phyloP scores from a whole-genome alignment of 2,888 invertebrate genomes.

The Smittia sp. region DNA sequence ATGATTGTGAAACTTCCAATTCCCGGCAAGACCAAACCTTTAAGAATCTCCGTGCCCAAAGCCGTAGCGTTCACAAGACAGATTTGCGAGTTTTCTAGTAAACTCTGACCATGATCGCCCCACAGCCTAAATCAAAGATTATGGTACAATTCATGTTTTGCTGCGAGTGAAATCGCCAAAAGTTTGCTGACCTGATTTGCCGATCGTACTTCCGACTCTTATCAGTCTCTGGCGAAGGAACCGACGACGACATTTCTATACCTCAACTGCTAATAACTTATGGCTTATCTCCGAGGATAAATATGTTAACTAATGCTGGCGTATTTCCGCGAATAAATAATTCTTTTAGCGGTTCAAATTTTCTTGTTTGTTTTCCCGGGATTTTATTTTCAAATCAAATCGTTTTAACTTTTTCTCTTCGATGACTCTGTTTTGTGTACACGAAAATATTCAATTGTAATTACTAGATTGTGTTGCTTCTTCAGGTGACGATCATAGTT shows the following conservation, averaged over 20 bases:
- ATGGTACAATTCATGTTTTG: background rate
- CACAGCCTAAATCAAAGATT: conserved; percentile 67
- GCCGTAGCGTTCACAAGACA: conserved; percentile 93
- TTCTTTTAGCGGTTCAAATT: no score
- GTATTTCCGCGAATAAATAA: no score
- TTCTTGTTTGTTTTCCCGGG: no score
- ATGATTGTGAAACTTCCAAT: conserved; percentile 89
- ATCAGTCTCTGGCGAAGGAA: conserved; percentile 66
- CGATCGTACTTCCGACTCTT: conserved; percentile 74
- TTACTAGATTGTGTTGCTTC: no score
- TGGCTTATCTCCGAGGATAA: no score
- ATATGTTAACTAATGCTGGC: no score
- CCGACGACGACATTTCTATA: conserved; percentile 56
- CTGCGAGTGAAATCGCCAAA: background rate
- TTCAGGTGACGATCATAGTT: no score
- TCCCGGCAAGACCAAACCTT: conserved; percentile 92
- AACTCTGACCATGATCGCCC: conserved; percentile 96
- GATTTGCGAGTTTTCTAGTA: conserved; percentile 84
- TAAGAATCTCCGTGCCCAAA: conserved; percentile 90
- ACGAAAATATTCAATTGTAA: no score
- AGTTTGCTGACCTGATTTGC: conserved; percentile 60
- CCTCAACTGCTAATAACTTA: no score
- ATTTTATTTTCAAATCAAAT: no score
- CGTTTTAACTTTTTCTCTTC: no score
- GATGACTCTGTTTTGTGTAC: no score